Conservation (phyloP, 1,140 invertebrate genomes). For the Brachionus asplanchnoidis region DNA sequence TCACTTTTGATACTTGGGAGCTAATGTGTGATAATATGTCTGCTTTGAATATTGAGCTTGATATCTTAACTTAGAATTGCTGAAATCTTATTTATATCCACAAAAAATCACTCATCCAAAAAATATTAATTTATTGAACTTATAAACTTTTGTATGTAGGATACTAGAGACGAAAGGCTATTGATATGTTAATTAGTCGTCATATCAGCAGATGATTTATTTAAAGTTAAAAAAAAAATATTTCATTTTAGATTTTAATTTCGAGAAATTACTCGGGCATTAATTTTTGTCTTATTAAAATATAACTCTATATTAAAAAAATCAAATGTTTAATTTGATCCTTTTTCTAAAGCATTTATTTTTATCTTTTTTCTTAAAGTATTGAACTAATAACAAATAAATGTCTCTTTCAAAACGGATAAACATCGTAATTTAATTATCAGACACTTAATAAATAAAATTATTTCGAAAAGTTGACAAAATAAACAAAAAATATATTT, state of each 20-base stretch:
- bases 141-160: neutral
- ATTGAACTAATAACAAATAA: neutral
- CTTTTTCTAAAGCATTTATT: neutral
- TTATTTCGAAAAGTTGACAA: neutral
- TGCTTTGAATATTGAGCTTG: neutral
- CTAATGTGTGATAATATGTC: neutral
- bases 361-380: neutral
- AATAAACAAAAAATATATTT: neutral
- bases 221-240: neutral
- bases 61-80: neutral
- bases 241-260: neutral
- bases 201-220: neutral
- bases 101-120: neutral
- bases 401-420: neutral
- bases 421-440: neutral
- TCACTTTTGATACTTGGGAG: neutral
- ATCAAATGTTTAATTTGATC: neutral
- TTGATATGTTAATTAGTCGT: neutral
- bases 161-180: neutral
- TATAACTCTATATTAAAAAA: neutral
- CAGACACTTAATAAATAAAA: neutral
- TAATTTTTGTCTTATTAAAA: neutral
- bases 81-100: neutral
- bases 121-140: neutral
- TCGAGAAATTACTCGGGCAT: neutral